Evolutionary conservation across 2,888 invertebrate species (phyloP), one percentile per base, ranked within the genome.

Genomic region (Acronicta aceris): DNA sequence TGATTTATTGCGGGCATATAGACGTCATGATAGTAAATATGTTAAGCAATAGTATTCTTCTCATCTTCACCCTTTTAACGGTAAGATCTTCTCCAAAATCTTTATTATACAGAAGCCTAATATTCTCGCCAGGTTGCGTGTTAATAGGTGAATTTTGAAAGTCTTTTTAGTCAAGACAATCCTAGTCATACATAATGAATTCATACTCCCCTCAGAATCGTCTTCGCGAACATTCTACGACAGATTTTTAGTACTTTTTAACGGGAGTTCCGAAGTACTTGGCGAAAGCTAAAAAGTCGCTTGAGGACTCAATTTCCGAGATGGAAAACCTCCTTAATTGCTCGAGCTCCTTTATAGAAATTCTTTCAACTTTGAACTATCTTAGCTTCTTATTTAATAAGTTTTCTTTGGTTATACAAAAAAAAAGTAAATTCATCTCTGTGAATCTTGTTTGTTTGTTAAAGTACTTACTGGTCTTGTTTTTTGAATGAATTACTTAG

Each of bases 291-390:
- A 55, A 68, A 57, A 71, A 68, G 59, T 73, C 48, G 48, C 46
- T 47, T 36, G 6, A 64, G 64, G 74, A 57, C 69, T 71, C 64
- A 64, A 71, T 71, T 63, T 73, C 69, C 59, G 74, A 68, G 74
- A 68, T 68, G 57, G 59, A 52, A 73, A 69, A 73, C 57, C 57
- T 30, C 59, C 54, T 64, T 71, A 71, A 73, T 71, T 71, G 64
- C 59, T 47, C 9, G 17, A 47, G 52, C 46, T 58, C 13, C 40
- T 46, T 52, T 59, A 55, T 59, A 64, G 51, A 64, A 59, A 59
- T 59, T 55, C 47, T 59, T 68, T 73, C 40, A 55, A 52, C 56
- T 57, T 63, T 41, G 36, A 50, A 63, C 59, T 72, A 66, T 69
- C 51, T 60, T 47, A 59, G 53, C 48, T 46, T 72, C 25, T 30